phyloP scores from a whole-genome alignment of 2,113 vertebrate species.

The Aplodontia rufa region DNA sequence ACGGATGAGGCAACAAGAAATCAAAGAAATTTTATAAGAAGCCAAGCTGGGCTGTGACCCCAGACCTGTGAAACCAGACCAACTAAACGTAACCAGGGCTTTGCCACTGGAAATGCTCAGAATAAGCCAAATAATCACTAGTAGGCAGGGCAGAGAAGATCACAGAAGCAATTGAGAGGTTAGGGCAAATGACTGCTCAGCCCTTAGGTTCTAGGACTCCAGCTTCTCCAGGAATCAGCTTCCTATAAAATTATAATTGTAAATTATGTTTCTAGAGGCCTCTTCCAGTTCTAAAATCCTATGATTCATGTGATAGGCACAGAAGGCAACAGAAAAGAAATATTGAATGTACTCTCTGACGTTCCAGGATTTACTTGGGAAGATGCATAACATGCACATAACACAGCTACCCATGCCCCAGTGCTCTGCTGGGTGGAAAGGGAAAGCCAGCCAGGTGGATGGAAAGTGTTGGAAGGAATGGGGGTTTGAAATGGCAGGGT shows the following conservation, averaged over 20 bases:
- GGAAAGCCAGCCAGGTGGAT: neutral
- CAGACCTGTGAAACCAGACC: neutral
- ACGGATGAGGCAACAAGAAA: neutral
- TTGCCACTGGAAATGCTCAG: neutral
- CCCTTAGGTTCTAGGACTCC: neutral
- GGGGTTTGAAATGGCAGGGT: neutral
- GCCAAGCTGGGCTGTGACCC: neutral
- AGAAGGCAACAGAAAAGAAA: neutral
- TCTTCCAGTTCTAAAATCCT: neutral
- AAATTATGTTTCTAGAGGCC: neutral
- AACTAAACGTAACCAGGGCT: neutral
- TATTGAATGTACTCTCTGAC: neutral
- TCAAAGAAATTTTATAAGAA: neutral
- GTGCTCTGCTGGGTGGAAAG: neutral
- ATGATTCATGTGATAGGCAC: neutral
- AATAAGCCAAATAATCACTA: neutral
- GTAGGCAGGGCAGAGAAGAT: neutral
- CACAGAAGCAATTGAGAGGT: neutral
- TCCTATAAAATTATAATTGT: constrained; percentile 37
- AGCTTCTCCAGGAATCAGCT: neutral
- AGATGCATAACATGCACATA: neutral
- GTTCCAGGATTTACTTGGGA: neutral
- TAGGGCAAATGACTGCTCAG: neutral
- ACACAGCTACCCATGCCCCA: neutral
- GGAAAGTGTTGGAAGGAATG: neutral